These are phyloP conservation scores for Cheilosia vernalis DNA, from an alignment of 2,888 invertebrate species.

Conservation along the genomic window DNA sequence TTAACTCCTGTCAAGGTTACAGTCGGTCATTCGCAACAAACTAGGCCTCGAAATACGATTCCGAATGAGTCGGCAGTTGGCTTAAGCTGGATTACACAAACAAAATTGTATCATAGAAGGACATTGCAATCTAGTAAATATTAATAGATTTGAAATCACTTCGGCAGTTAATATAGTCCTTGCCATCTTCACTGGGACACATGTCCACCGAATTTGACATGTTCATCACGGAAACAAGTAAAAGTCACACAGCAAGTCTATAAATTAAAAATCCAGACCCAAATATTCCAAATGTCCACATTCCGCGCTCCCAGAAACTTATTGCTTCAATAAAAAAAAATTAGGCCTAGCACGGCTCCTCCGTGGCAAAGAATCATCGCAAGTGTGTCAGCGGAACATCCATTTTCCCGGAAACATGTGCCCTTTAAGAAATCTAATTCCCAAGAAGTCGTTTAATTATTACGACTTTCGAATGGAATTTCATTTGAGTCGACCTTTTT, in stretches of 20 bases:
- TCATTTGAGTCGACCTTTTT: conserved; percentile 46
- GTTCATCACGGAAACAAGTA: neutral
- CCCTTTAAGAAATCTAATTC: conserved; percentile 41
- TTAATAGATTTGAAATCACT: too few species aligned
- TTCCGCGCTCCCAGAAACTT: neutral
- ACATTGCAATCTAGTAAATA: too few species aligned
- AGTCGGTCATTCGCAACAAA: too few species aligned
- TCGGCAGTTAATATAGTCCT: too few species aligned
- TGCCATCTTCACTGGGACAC: too few species aligned
- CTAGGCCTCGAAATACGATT: too few species aligned
- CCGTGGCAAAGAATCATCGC: neutral
- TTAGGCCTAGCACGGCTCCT: too few species aligned
- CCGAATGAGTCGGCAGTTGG: too few species aligned
- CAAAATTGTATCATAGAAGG: too few species aligned
- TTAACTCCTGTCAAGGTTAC: too few species aligned
- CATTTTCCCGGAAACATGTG: neutral
- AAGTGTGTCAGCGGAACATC: neutral
- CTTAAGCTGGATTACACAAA: too few species aligned
- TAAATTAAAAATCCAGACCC: neutral
- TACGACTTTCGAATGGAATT: conserved; percentile 59
- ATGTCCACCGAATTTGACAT: neutral
- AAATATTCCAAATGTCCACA: too few species aligned
- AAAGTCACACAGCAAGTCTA: neutral
- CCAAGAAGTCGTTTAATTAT: conserved; percentile 61
- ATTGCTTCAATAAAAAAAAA: conserved; percentile 1